Conservation (phyloP, 2,113 vertebrate species). For the Todiramphus chloris region DNA sequence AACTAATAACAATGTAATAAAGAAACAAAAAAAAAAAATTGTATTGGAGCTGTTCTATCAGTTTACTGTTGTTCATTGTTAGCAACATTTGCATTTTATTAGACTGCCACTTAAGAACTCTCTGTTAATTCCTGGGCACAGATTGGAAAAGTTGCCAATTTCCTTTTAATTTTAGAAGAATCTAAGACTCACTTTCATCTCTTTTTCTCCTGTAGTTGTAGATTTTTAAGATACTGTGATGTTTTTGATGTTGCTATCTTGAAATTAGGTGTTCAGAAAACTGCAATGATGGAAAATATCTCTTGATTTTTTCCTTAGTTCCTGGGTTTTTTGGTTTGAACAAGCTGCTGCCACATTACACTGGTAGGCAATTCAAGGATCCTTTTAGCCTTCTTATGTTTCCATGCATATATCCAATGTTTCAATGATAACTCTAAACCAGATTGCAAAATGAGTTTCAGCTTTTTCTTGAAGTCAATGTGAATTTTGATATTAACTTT, state of each 20-base stretch:
- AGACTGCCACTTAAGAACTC: background rate
- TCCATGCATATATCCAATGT: background rate
- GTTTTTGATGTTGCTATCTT: background rate
- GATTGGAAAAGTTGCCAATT: background rate
- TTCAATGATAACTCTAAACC: background rate
- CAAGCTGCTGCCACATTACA: background rate
- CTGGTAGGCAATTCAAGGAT: background rate
- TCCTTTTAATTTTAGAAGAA: background rate
- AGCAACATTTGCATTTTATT: background rate
- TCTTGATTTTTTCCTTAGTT: background rate
- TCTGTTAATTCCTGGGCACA: background rate
- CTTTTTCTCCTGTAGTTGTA: background rate
- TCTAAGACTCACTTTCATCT: background rate
- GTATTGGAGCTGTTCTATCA: background rate
- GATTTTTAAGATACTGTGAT: background rate
- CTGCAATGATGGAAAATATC: background rate
- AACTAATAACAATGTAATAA: background rate
- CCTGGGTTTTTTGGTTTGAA: background rate
- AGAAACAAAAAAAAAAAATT: background rate
- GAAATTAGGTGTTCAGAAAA: background rate
- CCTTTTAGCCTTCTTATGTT: background rate
- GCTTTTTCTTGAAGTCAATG: background rate
- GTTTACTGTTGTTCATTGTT: background rate
- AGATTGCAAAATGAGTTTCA: background rate
- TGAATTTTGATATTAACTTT: background rate